These are phyloP conservation scores for Campodea augens DNA, from an alignment of 1,140 invertebrate species.

Conservation along the genomic window DNA sequence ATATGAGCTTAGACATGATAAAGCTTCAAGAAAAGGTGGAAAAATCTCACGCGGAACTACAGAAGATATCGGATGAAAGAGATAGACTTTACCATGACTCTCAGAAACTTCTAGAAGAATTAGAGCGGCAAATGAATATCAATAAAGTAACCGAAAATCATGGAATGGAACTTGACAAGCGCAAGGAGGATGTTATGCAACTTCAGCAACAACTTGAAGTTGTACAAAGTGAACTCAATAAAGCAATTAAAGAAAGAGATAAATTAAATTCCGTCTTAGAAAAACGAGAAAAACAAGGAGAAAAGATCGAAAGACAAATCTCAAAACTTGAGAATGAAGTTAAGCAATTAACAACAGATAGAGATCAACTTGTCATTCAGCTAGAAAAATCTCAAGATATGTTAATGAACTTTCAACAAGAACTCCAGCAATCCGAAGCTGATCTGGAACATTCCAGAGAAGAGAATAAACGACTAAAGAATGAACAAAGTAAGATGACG, in stretches of 20 bases:
- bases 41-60: constrained; percentile 30
- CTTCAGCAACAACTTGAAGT: constrained; percentile 27
- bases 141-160: too few relatives aligned
- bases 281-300: constrained; percentile 52
- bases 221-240: constrained; percentile 45
- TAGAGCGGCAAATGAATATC: constrained; percentile 21
- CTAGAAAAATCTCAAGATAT: constrained; percentile 82
- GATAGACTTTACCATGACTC: constrained; percentile 15
- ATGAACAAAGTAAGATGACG: constrained; percentile 40
- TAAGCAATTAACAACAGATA: constrained; percentile 61
- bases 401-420: constrained; percentile 78
- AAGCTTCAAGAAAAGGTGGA: constrained; percentile 56
- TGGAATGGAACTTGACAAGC: constrained; percentile 16
- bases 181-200: constrained; percentile 33
- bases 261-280: constrained; percentile 49
- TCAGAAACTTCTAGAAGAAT: constrained; percentile 31
- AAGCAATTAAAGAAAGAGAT: constrained; percentile 46
- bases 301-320: constrained; percentile 50
- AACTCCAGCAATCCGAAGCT: constrained; percentile 57
- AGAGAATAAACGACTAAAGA: constrained; percentile 52
- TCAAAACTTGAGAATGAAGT: constrained; percentile 57
- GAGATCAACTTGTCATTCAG: constrained; percentile 70
- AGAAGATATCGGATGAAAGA: constrained; percentile 14
- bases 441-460: constrained; percentile 60
- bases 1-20: constrained; percentile 54